Evolutionary conservation across 2,113 vertebrate genomes (phyloP).

Genomic region (Hemiscyllium ocellatum): DNA sequence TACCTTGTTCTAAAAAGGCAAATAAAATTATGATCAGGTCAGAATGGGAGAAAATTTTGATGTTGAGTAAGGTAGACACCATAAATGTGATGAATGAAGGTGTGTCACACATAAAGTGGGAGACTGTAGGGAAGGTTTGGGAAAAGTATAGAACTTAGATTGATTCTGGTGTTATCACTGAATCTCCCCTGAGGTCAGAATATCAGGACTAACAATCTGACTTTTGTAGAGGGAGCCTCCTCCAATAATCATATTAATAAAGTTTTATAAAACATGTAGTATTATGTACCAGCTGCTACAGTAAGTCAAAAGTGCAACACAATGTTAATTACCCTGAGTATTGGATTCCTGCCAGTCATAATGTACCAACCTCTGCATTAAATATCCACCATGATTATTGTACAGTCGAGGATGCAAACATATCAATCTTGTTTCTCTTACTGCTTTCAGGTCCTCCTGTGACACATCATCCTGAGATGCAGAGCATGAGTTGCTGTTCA

Average conservation of each 20-base stretch:
- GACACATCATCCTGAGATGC: neutral
- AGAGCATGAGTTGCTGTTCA: neutral
- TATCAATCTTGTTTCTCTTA: neutral
- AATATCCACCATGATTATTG: neutral
- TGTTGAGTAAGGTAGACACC: neutral
- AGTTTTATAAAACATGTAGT: neutral
- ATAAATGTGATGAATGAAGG: neutral
- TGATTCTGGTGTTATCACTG: neutral
- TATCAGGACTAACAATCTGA: neutral
- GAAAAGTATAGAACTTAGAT: neutral
- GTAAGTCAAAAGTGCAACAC: neutral
- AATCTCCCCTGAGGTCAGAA: neutral
- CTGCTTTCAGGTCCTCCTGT: neutral
- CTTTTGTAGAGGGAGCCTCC: neutral
- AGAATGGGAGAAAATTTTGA: neutral
- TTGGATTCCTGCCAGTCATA: slow-evolving; percentile 20
- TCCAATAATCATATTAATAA: neutral
- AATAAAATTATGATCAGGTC: neutral
- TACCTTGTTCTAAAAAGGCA: too few relatives aligned
- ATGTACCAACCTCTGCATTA: neutral
- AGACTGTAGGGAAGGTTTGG: neutral
- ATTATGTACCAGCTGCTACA: neutral
- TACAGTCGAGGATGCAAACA: neutral
- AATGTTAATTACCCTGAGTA: neutral
- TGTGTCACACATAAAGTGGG: neutral